Base-by-base conservation (phyloP, 2,888 invertebrate genomes). In the Myopa tessellatipennis region DNA sequence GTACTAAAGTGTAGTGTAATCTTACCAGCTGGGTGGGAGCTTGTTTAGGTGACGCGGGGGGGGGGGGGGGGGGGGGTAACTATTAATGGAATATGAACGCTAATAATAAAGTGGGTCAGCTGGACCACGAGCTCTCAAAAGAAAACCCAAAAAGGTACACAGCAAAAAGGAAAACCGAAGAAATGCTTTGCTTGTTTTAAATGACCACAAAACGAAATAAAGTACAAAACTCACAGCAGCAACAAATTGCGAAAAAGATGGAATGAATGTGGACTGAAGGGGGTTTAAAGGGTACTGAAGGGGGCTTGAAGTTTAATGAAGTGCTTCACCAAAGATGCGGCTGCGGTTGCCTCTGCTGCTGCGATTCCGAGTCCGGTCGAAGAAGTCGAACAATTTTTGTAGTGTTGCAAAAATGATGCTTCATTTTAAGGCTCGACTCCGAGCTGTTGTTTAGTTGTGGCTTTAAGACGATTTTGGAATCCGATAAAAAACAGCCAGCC, bases 61-160 rank as follows among this genome's bases (percentile, higher is more conserved):
- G 26, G 26, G 26, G 26, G 26, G 26, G 26, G 26, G 26, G 26
- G 45, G 45, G 10, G 7, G 3, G 16, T 4, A 18, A 60, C 75
- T 60, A 34, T 74, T 55, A 63, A 65, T 65, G 52, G 52, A 52
- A 74, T 74, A 40, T 58, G 67, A 67, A 55, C 38, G 26, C 18
- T 10, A 26, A 26, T 55, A 55, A 74, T 65, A 76, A 79, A 75
- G 65, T 79, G 76, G 79, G 78, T 79, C 79, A 79, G 55, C 76
- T 74, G 55, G 67, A 61, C 76, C 79, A 79, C 76, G 74, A 78
- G 60, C 58, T 67, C 50, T 14, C n/a, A 34, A 76, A 61, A 65
- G 45, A 75, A 71, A 58, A 45, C 16, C 14, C 6, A 63, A 55
- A 75, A 67, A 36, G 18, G 34, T 38, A 40, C 55, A 65, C 60